Evolutionary conservation across 2,113 vertebrate species (phyloP), one percentile per base, ranked within the genome.

Genomic region (Thamnaconus septentrionalis): DNA sequence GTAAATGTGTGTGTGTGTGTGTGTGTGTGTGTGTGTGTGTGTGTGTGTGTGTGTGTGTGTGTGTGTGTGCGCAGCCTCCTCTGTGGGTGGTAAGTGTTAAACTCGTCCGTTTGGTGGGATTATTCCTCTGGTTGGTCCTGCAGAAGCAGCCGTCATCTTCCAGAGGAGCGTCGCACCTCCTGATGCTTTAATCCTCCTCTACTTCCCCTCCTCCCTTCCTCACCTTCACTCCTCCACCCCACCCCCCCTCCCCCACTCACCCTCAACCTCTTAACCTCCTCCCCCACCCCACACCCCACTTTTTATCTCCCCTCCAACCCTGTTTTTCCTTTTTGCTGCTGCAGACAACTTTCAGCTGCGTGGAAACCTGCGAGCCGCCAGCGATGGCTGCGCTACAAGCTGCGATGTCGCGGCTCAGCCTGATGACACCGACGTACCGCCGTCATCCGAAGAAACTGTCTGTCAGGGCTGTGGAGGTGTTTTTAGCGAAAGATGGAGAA

Each of bases 31-130:
- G 9, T 10, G 48, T 9, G 9, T 49, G 48, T 10, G 48, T 48
- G 4, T 8, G 3, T 48, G 47, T 48, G 10, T 48, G 7, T 48
- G 10, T 59, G 46, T 40, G 7, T 10, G 7, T 49, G 12, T 55
- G 11, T 46, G 43, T 76, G 43, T 70, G 41, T 8, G 31, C 54
- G 50, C 46, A 3, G 66, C 66, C 61, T 9, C 75, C 75, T 73
- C 60, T 53, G 78, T 86, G 86, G 87, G 88, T 84, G 86, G 84
- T 83, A 77, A 82, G 75, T 71, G 77, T 82, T 86, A 80, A 87
- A 85, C 71, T 79, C 73, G 44, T 84, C 79, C 72, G 58, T 88
- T 86, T 84, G 75, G 55, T 60, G 66, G 84, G 87, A 89, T 90
- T 88, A 89, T 71, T 78, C 55, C 65, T 71, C 56, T 62, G 45